phyloP scores from a whole-genome alignment of 2,113 vertebrate genomes.

The Dendropsophus ebraccatus region DNA sequence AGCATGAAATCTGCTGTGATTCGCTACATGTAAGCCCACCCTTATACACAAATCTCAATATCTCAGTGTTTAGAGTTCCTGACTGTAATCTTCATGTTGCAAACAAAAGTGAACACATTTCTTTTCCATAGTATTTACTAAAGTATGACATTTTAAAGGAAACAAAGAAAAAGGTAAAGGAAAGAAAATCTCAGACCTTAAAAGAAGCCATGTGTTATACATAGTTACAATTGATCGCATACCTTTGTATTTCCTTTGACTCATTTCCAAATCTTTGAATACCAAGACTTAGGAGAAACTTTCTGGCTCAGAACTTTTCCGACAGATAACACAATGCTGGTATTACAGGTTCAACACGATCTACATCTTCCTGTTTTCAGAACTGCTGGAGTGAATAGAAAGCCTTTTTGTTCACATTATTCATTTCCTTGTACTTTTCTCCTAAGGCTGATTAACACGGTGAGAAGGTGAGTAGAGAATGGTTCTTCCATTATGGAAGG shows the following conservation, averaged over 20 bases:
- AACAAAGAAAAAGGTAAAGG: neutral
- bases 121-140: neutral
- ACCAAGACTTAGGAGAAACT: neutral
- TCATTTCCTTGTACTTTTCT: conserved; percentile 33
- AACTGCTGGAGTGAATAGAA: conserved; percentile 21
- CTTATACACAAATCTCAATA: no score
- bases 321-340: neutral
- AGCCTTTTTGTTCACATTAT: conserved; percentile 29
- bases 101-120: neutral
- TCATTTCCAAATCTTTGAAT: neutral
- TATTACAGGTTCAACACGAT: conserved; percentile 15
- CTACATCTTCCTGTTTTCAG: neutral
- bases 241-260: neutral
- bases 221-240: conserved; percentile 4
- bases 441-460: conserved; percentile 34
- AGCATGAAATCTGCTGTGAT: no score
- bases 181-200: neutral
- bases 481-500: neutral
- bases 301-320: conserved; percentile 4
- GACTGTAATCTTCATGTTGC: neutral
- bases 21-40: no score
- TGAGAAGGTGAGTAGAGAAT: conserved; percentile 31
- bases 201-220: neutral
- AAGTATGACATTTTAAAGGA: neutral
- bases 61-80: no score